Base-by-base conservation (phyloP, 2,113 vertebrate species). In the Pelvicachromis taeniatus region DNA sequence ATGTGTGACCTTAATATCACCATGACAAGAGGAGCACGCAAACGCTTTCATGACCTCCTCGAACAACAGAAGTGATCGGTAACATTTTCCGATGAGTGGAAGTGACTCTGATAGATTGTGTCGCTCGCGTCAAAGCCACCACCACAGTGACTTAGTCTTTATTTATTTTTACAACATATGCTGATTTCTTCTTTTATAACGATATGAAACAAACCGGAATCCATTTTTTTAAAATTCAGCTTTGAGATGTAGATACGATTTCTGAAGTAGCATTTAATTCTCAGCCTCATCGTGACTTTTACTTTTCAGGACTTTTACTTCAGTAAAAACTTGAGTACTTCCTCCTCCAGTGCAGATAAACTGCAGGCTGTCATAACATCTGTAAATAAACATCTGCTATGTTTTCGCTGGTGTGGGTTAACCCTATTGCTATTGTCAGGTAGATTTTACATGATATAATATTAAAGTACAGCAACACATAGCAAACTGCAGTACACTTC, bases 391-490 rank as follows among this genome's bases (percentile, higher is more conserved):
- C 68, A 50, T 50, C 68, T 50, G 45, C 10, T 8, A 1, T 0
- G 4, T 75, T 75, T 19, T 50, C 17, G 9, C 23, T 31, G 23
- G 11, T 75, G 63, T 68, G 61, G 2, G 35, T 21, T 65, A 40
- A 40, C 19, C 2, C 0, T 63, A 1, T 31, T 21, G 13, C 59
- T 63, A 63, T 38, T 63, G 31, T n/a, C 59, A 38, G 0, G 6
- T 38, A 31, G 12, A 12, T 38, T 63, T 1, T 38, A 63, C 17
- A 38, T n/a, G 17, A 4, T 35, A n/a, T 1, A 35, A 61, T 63
- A 63, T 63, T 38, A 7, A 63, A 35, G 59, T 63, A 35, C 59
- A 12, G 31, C 17, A 12, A 63, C 35, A 0, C 17, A 0, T 63
- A 31, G 1, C 17, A 7, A 63, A 63, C 59, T n/a, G 59, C 35